phyloP scores from a whole-genome alignment of 2,888 invertebrate species.

The Diploptera punctata region DNA sequence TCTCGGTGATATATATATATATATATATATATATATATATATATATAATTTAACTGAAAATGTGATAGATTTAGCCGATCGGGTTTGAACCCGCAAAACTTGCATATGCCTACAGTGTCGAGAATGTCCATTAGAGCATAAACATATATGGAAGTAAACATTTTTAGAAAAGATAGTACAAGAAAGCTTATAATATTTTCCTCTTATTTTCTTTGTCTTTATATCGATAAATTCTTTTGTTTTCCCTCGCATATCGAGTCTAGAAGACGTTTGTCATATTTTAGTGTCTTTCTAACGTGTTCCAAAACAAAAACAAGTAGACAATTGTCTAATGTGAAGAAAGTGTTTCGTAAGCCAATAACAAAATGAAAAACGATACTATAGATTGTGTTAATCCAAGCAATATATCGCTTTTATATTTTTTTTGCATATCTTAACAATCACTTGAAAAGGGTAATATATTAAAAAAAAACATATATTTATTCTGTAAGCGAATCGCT shows the following conservation, averaged over 20 bases:
- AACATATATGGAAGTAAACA: too few relatives aligned
- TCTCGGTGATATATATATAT: too few relatives aligned
- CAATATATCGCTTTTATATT: neutral
- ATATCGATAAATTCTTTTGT: neutral
- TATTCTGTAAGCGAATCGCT: too few relatives aligned
- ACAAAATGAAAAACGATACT: neutral
- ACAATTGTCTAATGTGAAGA: slow-evolving; percentile 25
- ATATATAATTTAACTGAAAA: too few relatives aligned
- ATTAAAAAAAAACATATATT: neutral
- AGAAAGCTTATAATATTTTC: neutral
- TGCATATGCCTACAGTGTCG: too few relatives aligned
- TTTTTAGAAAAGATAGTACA: neutral
- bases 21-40: too few relatives aligned
- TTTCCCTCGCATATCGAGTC: neutral
- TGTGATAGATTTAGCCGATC: too few relatives aligned
- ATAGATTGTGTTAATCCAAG: neutral
- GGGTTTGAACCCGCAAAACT: too few relatives aligned
- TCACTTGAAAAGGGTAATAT: neutral
- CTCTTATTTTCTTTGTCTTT: neutral
- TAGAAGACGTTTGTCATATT: slow-evolving; percentile 2
- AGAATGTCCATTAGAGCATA: too few relatives aligned
- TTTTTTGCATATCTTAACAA: neutral
- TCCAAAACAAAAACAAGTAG: neutral
- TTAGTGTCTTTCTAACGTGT: neutral
- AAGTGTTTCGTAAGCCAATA: slow-evolving; percentile 9